Base-by-base conservation (phyloP, 2,113 vertebrate species). In the Amblyornis subalaris region DNA sequence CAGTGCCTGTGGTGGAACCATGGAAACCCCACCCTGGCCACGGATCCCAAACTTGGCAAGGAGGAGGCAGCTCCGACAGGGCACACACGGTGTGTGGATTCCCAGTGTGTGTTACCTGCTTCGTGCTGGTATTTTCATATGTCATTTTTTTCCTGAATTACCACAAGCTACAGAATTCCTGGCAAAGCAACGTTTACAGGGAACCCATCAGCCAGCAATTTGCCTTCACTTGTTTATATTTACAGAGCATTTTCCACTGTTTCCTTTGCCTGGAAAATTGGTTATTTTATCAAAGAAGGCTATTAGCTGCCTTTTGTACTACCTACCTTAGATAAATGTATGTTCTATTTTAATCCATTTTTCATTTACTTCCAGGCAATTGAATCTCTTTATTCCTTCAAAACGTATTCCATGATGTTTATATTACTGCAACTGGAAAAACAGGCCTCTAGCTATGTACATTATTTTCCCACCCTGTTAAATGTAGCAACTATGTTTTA, bases 211-310 rank as follows among this genome's bases (percentile, higher is more conserved):
- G 83, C 51, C 79, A 83, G 79, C 79, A 92, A 93, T 85, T 70
- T 90, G 57, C 75, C 73, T 86, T 44, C 61, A 60, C 76, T 93
- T 92, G 69, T 86, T 93, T 94, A 60, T 77, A 60, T 83, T 93
- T 83, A 85, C 83, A 86, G 95, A 93, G 86, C 84, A 57, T 81
- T 86, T 88, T 60, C 61, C 51, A n/a, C 70, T 62, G 81, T 74
- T 91, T 80, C 29, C 64, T 88, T 79, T 94, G 80, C 84, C 83
- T 94, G n/a, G 72, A 76, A 94, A 94, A 92, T 62, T 70, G 76
- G 84, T 84, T 95, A 54, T 85, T 92, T 91, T 91, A 94, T 90
- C 93, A 84, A 88, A 80, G 91, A 53, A 84, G 80, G 33, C 86
- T 80, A 94, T 74, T 71, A 70, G 67, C 86, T 94, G 91, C 54